These are phyloP conservation scores for Megaustenia siamemsis DNA, from an alignment of 2,888 invertebrate genomes.

Conservation along the genomic window DNA sequence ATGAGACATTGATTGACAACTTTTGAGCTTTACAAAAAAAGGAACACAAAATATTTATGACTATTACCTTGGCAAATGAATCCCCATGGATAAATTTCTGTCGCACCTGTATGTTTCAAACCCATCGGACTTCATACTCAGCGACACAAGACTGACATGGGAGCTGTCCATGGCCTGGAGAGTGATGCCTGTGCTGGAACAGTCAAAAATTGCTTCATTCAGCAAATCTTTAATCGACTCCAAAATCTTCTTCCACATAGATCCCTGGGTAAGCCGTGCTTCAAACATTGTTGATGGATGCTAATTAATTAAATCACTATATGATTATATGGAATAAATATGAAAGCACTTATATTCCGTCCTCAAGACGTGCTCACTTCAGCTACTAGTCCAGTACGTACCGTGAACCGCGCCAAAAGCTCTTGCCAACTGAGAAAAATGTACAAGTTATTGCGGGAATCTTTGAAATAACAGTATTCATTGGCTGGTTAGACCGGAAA, in stretches of 20 bases:
- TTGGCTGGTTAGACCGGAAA: constrained; percentile 27
- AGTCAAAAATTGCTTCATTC: constrained; percentile 98
- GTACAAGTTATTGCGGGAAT: constrained; percentile 5
- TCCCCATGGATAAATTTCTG: constrained; percentile 97
- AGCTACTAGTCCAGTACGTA: not conserved
- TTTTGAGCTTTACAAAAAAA: no score
- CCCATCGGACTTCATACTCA: constrained; percentile 94
- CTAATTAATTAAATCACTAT: no score
- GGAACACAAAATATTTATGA: no score
- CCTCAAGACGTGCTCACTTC: not conserved
- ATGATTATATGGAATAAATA: no score
- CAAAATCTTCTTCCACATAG: constrained; percentile 95
- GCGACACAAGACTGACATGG: constrained; percentile 97
- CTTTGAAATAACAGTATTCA: not conserved
- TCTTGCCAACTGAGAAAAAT: constrained; percentile 10
- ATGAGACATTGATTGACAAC: no score
- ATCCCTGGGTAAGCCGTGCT: constrained; percentile 94
- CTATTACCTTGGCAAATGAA: constrained; percentile 92
- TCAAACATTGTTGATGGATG: constrained; percentile 91
- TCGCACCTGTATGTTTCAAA: constrained; percentile 99
- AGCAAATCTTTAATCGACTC: constrained; percentile 99
- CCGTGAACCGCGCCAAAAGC: not conserved
- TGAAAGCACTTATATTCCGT: not conserved
- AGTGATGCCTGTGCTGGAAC: constrained; percentile 83
- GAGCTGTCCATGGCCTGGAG: constrained; percentile 98